Evolutionary conservation across 2,113 vertebrate species (phyloP), one percentile per base, ranked within the genome.

Genomic region (Sapajus apella): DNA sequence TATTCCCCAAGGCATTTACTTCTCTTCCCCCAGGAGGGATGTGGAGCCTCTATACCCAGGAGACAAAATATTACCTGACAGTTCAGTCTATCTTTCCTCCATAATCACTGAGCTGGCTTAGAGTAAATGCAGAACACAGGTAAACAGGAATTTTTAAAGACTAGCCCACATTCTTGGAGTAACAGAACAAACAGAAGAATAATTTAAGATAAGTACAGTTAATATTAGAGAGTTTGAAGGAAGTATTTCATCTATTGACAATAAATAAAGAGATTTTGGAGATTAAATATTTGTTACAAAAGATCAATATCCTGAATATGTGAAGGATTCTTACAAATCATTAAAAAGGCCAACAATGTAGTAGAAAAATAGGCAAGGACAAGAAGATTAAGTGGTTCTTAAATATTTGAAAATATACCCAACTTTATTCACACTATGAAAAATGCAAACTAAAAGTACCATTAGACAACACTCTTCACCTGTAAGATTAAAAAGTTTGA

Each of bases 191-290:
- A 84, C 13, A 90, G 85, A 81, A 87, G 58, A 64, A 83, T 20
- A 94, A 94, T 84, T 95, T 90, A 30, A 75, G 94, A 75, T 75
- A 95, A 94, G 61, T 56, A 81, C 23, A 87, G 43, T 52, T 91
- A 90, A 68, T 91, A 84, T 91, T 52, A 47, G n/a, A 84, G 76
- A 95, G 61, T 87, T 55, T 77, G 27, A 93, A 85, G 72, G 66
- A 81, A 94, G 84, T 80, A 83, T 55, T 86, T 32, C 30, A 75
- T 76, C 61, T 45, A 81, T 47, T 20, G 90, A 85, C 92, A 68
- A 52, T 52, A 72, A 96, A 79, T 17, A 83, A 80, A 16, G 25
- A 90, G 82, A 83, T 81, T 55, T 86, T 85, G 8, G 56, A 82
- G 32, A 89, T 85, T 77, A 86, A 76, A 83, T 93, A 73, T 94